Percentiles rank a stretch among this genome's conserved stretches.
phyloP scores from a whole-genome alignment of 2,888 invertebrate genomes.

The Rhopalosiphum nymphaeae region DNA sequence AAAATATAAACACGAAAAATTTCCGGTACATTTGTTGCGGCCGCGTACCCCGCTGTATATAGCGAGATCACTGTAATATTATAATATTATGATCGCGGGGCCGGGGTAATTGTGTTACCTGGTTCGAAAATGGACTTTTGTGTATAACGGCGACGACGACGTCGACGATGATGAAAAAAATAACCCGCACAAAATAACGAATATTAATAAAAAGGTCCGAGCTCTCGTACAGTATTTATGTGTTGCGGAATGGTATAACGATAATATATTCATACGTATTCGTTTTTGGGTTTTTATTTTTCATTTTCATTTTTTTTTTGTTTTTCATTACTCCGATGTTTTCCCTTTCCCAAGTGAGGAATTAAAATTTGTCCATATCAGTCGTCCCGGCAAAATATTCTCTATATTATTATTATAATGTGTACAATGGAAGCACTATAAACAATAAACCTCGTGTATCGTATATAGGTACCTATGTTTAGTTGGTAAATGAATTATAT shows the following conservation, averaged over 20 bases:
- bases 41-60: not conserved
- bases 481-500: constrained; percentile 24
- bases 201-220: constrained; percentile 19
- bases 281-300: not conserved
- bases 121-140: constrained; percentile 12
- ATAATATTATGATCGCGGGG: not conserved
- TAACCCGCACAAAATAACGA: not conserved
- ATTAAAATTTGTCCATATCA: constrained; percentile 11
- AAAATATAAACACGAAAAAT: not conserved
- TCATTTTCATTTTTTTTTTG: not conserved
- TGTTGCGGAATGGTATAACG: constrained; percentile 5
- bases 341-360: constrained; percentile 34
- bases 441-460: not conserved
- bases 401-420: not conserved
- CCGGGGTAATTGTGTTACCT: constrained; percentile 10
- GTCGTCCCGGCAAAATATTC: not conserved
- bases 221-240: not conserved
- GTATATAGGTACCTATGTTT: not conserved
- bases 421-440: not conserved
- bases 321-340: not conserved
- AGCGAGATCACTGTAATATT: not conserved
- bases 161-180: not conserved
- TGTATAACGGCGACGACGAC: not conserved
- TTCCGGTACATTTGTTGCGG: constrained; percentile 16
- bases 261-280: constrained; percentile 29